A percentile compares a stretch with the other conserved stretches of the same genome.
Conservation (phyloP, 2,113 vertebrate genomes). For the Malurus melanocephalus region DNA sequence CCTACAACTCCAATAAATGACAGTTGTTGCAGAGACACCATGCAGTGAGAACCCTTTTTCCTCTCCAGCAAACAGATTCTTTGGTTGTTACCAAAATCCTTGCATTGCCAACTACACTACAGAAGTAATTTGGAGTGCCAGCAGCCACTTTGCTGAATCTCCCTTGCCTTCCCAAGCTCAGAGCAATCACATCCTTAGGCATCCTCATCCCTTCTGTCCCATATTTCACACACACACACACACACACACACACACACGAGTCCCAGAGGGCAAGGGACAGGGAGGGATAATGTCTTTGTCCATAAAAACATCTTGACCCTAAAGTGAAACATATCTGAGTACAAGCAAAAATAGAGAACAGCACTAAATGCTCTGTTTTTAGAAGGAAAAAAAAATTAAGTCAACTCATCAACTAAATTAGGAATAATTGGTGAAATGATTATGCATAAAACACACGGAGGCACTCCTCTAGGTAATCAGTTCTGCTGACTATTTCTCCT, state of each 20-base stretch:
- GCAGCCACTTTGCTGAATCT: not conserved
- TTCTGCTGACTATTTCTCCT: constrained; percentile 41
- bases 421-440: constrained; percentile 32
- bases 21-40: not conserved
- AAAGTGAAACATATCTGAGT: not conserved
- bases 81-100: not conserved
- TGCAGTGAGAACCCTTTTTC: not conserved
- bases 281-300: not conserved
- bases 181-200: not conserved
- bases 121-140: not conserved
- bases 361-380: not conserved
- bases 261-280: not conserved
- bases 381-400: not conserved
- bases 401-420: constrained; percentile 33
- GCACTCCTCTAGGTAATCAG: constrained; percentile 20
- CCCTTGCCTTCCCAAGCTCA: not conserved
- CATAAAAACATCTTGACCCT: not conserved
- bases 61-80: not conserved
- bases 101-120: not conserved
- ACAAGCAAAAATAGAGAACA: not conserved
- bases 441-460: not conserved
- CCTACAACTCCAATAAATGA: not conserved
- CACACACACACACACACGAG: no score
- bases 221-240: not conserved
- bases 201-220: not conserved